Evolutionary conservation across 2,113 vertebrate species (phyloP).

Genomic region (Phodopus roborovskii): DNA sequence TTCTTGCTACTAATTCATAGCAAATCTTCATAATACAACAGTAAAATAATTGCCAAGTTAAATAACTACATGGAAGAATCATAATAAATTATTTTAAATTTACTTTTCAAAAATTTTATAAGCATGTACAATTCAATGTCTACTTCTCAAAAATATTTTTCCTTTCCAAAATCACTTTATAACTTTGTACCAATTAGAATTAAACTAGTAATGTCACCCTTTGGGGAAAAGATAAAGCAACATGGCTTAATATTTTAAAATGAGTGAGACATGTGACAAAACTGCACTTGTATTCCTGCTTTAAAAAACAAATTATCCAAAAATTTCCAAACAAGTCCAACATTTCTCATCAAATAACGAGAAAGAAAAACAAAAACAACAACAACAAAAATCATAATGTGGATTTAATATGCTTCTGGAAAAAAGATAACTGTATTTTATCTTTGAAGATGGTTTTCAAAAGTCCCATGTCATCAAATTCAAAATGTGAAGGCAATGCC

Average conservation of each 20-base stretch:
- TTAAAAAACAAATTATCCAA: slow-evolving; percentile 22
- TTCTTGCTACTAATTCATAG: slow-evolving; percentile 36
- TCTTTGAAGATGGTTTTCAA: slow-evolving; percentile 21
- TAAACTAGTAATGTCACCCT: neutral
- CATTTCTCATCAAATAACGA: slow-evolving; percentile 13
- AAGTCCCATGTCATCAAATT: neutral
- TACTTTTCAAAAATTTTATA: slow-evolving; percentile 43
- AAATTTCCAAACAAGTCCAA: neutral
- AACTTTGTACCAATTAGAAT: neutral
- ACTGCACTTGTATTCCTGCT: neutral
- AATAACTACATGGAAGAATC: neutral
- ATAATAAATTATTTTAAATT: slow-evolving; percentile 42
- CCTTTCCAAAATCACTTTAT: slow-evolving; percentile 16
- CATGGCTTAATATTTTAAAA: slow-evolving; percentile 2
- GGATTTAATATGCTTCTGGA: neutral
- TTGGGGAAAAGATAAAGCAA: neutral
- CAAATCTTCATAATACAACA: neutral
- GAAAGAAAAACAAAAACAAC: neutral
- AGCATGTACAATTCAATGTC: neutral
- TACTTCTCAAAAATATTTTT: slow-evolving; percentile 17
- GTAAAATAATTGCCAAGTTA: slow-evolving; percentile 3
- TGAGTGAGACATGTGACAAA: neutral
- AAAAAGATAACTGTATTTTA: slow-evolving; percentile 20
- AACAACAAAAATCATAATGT: neutral
- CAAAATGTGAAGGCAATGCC: neutral